Base-by-base conservation (phyloP, 2,888 invertebrate species). In the Apamea epomidion region DNA sequence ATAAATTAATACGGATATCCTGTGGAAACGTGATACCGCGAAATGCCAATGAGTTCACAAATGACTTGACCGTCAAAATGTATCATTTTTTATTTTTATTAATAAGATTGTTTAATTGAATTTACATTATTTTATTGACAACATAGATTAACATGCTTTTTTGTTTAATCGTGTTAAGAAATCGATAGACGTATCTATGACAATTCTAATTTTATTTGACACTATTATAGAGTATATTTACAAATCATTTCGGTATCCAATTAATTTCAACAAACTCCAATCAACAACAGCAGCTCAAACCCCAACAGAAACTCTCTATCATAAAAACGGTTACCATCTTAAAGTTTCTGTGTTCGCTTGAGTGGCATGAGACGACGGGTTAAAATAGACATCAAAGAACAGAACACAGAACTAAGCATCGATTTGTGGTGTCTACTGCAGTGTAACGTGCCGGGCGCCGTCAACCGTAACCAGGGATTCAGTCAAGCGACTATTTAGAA, bases 331-430 rank as follows among this genome's bases (percentile, higher is more conserved):
- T 32, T 48, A 12, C 25, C 25, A 51, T 78, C 85, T 78, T 70
- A 74, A 51, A 81, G 67, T 68, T 84, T 65, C 37, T 45, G 10
- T 78, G 58, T 71, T 21, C 81, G 48, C 85, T 83, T 81, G 85
- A 89, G 72, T 85, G 74, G 80, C 58, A 21, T 21, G 51, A 82
- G 74, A 74, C 79, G 67, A 68, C 62, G 64, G 62, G 69, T 12
- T 71, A 82, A 79, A 87, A 83, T 81, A 88, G 78, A 89, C 82
- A 88, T 88, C 89, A 89, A 89, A 89, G 85, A 83, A 58, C 76
- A 48, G 48, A 64, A 73, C 51, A 45, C 54, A 80, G 75, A 71
- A 48, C 70, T 73, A 82, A 82, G 75, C 81, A 86, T 87, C 82
- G 86, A 82, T 87, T 83, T 84, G 86, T 72, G 84, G 80, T 82